Conservation (phyloP, 2,113 vertebrate genomes). For the Toxostoma redivivum region DNA sequence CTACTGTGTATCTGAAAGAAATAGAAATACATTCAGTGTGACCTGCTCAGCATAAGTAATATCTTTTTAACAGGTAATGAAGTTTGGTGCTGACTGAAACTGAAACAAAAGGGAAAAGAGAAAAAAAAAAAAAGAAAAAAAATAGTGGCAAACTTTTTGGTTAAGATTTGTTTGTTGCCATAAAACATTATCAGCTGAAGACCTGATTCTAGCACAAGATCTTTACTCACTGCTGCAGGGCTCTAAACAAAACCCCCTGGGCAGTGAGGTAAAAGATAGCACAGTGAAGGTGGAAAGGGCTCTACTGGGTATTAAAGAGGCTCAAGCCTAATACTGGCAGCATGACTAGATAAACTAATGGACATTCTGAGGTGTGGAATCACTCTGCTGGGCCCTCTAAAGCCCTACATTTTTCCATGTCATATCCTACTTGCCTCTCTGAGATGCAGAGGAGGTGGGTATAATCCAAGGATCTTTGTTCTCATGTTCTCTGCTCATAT, state of each 20-base stretch:
- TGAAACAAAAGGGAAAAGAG: not conserved
- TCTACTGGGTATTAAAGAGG: not conserved
- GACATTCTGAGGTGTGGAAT: not conserved
- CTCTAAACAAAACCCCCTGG: not conserved
- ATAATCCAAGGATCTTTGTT: not conserved
- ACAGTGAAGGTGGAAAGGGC: not conserved
- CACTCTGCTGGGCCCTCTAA: not conserved
- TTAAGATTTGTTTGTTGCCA: not conserved
- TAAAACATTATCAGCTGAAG: not conserved
- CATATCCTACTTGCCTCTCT: not conserved
- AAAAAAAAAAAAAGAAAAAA: fast-evolving
- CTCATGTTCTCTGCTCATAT: not conserved
- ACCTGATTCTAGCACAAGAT: not conserved
- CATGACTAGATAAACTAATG: not conserved
- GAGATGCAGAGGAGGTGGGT: not conserved
- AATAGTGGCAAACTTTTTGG: not conserved
- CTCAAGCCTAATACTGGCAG: not conserved
- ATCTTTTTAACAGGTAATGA: not conserved
- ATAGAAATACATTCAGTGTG: not conserved
- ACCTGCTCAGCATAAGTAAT: not conserved
- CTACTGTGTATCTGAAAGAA: not conserved
- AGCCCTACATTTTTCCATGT: not conserved
- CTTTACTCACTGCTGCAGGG: not conserved
- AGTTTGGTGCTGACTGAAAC: not conserved
- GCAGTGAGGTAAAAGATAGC: not conserved